Conservation (phyloP, 2,113 vertebrate genomes). For the Sminthopsis crassicaudata region DNA sequence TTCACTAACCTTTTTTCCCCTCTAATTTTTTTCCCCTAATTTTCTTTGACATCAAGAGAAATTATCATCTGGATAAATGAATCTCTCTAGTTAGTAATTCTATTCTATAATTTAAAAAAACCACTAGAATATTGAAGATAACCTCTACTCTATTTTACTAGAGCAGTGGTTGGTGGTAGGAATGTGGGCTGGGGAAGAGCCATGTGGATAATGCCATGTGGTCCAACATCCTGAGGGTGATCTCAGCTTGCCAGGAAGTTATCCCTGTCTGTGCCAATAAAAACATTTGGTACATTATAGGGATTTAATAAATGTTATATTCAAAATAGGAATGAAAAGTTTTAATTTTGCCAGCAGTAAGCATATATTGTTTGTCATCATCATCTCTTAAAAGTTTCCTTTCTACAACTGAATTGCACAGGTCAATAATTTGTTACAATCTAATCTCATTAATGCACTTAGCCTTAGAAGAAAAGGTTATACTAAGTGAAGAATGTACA, state of each 20-base stretch:
- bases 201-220: background rate
- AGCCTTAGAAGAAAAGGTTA: fast-evolving
- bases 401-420: fast-evolving
- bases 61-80: background rate
- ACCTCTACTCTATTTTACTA: too few relatives aligned
- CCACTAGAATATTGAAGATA: background rate
- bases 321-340: background rate
- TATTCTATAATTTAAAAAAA: background rate
- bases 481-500: fast-evolving
- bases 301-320: background rate
- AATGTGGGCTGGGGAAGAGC: background rate
- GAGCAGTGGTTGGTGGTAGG: background rate
- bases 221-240: background rate
- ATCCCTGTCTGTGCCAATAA: background rate
- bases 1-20: background rate
- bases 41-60: background rate
- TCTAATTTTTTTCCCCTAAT: background rate
- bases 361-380: fast-evolving
- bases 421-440: background rate
- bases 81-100: background rate
- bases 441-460: background rate
- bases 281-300: background rate
- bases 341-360: background rate
- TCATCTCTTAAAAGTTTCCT: background rate
- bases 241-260: background rate